Base-by-base conservation (phyloP, 2,113 vertebrate species). In the Mastomys natalensis region DNA sequence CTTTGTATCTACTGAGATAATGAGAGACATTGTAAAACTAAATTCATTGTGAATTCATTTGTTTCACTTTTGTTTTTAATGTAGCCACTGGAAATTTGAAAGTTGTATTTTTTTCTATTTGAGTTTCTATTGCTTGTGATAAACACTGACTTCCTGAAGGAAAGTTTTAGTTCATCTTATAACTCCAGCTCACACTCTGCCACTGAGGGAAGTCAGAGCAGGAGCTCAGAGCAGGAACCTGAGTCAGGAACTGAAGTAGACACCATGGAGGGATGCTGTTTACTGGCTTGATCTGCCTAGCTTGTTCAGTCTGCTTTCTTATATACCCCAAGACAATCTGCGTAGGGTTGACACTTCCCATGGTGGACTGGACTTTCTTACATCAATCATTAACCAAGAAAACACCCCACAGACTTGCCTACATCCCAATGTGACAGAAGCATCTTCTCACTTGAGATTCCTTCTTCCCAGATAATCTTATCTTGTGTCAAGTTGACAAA, bases 1-100 rank as follows among this genome's bases (percentile, higher is more conserved):
- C 31, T 82, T 89, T 89, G 12, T 81, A 55, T 22, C 17, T 43
- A 62, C 2, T 91, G 82, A 91, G 81, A 58, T 91, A 89, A 85
- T 60, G 74, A 74, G 76, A n/a, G 48, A 4, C 13, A 31, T 84
- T 76, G 10, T 72, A 77, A 40, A 76, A 93, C 62, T 84, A 78
- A 94, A 87, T 94, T n/a, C 21, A n/a, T 53, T 85, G 1, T 68
- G 78, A 95, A 85, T 94, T n/a, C 29, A 34, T 66, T 96, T 85
- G 1, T 95, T 81, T 84, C 6, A 55, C 48, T 92, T 87, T 48
- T 13, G 5, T 68, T 86, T 62, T 68, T 68, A 51, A 68, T 66
- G 45, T 87, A 16, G 64, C 45, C 43, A n/a, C 43, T 22, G 3
- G 43, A 51, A 37, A 51, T 26, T 45, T 86, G 62, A 86, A 86